phyloP scores from a whole-genome alignment of 1,140 invertebrate species.

The Neuroterus valhalla region DNA sequence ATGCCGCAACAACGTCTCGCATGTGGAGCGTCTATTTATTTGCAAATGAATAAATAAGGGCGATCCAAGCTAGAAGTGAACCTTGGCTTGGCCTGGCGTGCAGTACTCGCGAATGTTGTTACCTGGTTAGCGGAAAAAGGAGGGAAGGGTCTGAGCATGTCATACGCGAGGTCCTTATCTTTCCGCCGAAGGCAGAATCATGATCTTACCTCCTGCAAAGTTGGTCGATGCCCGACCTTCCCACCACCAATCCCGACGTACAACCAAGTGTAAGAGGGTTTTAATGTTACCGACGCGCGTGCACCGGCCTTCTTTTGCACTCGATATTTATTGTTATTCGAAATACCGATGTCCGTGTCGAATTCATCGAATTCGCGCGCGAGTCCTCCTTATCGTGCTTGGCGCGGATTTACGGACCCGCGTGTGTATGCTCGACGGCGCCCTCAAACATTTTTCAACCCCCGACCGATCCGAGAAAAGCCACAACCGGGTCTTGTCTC shows the following conservation, averaged over 20 bases:
- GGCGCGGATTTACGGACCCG: slow-evolving; percentile 16
- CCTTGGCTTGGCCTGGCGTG: slow-evolving; percentile 37
- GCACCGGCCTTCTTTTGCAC: slow-evolving; percentile 46
- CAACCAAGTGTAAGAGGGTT: slow-evolving; percentile 72
- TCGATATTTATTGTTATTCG: slow-evolving; percentile 71
- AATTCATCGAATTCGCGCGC: slow-evolving; percentile 57
- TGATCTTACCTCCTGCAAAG: slow-evolving; percentile 66
- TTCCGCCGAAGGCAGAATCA: slow-evolving; percentile 62
- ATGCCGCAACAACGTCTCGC: slow-evolving; percentile 61
- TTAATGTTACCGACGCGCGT: slow-evolving; percentile 67
- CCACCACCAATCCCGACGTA: slow-evolving; percentile 59
- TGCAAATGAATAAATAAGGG: slow-evolving; percentile 74
- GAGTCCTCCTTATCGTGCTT: slow-evolving; percentile 53
- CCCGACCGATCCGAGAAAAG: slow-evolving; percentile 11
- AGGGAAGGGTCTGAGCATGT: slow-evolving; percentile 59
- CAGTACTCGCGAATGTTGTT: slow-evolving; percentile 45
- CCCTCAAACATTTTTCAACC: slow-evolving; percentile 4
- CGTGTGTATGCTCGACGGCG: slow-evolving; percentile 35
- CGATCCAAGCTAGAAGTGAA: slow-evolving; percentile 67
- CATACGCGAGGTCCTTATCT: slow-evolving; percentile 71
- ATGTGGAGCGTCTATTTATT: slow-evolving; percentile 69
- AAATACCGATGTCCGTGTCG: slow-evolving; percentile 58
- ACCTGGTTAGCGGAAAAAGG: slow-evolving; percentile 3
- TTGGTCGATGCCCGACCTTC: slow-evolving; percentile 59
- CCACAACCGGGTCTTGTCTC: background rate